These are phyloP conservation scores for Patagioenas fasciata DNA, from an alignment of 2,113 vertebrate species.

Conservation along the genomic window DNA sequence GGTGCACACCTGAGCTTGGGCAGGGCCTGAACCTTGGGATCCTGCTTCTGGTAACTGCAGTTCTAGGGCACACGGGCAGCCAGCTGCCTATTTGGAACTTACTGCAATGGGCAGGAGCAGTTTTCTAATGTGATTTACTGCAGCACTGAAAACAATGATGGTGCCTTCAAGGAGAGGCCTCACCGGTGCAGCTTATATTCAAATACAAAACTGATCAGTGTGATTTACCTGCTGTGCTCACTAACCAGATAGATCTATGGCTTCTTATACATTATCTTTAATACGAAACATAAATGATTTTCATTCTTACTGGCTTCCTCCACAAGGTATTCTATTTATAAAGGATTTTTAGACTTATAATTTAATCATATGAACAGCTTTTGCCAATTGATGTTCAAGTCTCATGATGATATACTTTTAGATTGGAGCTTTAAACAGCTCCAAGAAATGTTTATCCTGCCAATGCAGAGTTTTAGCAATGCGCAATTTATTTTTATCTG, in stretches of 20 bases:
- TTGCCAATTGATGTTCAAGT: slow-evolving; percentile 1
- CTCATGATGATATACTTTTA: not conserved
- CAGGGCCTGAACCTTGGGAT: not conserved
- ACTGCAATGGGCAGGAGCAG: not conserved
- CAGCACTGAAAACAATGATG: not conserved
- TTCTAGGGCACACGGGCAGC: not conserved
- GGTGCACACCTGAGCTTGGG: not conserved
- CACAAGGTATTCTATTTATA: not conserved
- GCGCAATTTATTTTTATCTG: slow-evolving; percentile 45
- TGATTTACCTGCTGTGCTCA: not conserved
- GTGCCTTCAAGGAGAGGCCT: not conserved
- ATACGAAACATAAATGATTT: not conserved
- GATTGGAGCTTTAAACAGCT: slow-evolving; percentile 10
- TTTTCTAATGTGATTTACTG: not conserved
- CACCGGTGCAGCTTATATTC: not conserved
- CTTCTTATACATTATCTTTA: not conserved
- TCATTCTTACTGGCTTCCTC: not conserved
- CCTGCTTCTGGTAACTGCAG: not conserved
- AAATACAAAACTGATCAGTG: not conserved
- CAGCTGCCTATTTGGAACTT: not conserved
- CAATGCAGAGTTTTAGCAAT: slow-evolving; percentile 18
- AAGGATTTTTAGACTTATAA: not conserved
- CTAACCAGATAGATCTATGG: not conserved
- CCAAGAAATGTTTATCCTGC: slow-evolving; percentile 9
- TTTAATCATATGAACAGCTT: slow-evolving; percentile 11